Evolutionary conservation across 2,888 invertebrate species (phyloP).

Genomic region (Andrena marginata): DNA sequence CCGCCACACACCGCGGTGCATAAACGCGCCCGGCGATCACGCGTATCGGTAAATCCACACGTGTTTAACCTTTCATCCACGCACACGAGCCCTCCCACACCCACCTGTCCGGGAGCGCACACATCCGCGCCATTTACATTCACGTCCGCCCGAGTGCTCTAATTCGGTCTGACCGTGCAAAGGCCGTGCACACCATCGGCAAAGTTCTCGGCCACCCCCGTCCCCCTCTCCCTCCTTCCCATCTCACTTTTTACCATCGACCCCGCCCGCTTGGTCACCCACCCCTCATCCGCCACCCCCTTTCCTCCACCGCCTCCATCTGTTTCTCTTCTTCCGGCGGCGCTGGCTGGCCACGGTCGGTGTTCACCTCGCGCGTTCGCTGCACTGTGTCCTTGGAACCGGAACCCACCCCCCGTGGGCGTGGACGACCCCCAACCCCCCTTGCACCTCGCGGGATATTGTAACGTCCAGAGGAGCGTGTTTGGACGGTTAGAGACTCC

Average conservation of each 20-base stretch:
- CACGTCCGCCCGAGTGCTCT: conserved; percentile 12
- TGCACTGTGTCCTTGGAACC: conserved; percentile 49
- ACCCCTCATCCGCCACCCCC: not conserved
- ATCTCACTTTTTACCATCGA: conserved; percentile 45
- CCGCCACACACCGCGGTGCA: not conserved
- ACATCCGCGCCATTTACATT: conserved; percentile 7
- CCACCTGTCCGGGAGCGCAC: not conserved
- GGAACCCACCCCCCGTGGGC: conserved; percentile 15
- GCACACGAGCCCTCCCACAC: not conserved
- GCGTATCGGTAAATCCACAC: conserved; percentile 26
- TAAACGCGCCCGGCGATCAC: not conserved
- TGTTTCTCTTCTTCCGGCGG: conserved; percentile 28
- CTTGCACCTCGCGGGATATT: conserved; percentile 54
- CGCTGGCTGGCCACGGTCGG: not conserved
- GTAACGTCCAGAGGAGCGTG: conserved; percentile 45
- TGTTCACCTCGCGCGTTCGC: conserved; percentile 14
- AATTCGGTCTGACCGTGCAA: conserved; percentile 36
- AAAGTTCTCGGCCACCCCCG: conserved; percentile 8
- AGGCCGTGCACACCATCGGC: conserved; percentile 10
- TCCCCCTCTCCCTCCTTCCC: conserved; percentile 10
- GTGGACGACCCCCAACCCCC: not conserved
- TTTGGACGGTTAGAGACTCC: conserved; percentile 45
- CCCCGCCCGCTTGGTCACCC: conserved; percentile 1
- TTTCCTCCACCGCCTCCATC: conserved; percentile 16
- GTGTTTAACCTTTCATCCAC: conserved; percentile 24